Base-by-base conservation (phyloP, 2,888 invertebrate species). In the Sesamia inferens region DNA sequence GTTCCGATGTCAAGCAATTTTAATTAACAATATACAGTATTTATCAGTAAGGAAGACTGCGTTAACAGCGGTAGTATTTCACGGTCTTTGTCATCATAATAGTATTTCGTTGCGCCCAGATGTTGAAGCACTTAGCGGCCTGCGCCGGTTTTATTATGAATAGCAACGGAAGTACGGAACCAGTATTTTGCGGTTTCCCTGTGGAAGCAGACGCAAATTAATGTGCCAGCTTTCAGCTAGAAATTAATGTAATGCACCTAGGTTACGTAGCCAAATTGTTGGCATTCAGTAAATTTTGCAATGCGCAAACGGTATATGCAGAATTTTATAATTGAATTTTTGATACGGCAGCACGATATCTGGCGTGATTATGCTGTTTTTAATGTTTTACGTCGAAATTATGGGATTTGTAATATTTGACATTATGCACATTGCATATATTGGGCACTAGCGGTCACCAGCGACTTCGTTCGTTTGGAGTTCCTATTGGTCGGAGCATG, bases 231-330 rank as follows among this genome's bases (percentile, higher is more conserved):
- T 95, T 94, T 95, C 94, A 94, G 94, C 95, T 94, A 89, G 92
- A 94, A 94, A 95, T 95, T 95, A 96, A 95, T 96, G 95, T 95
- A 95, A 96, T 95, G 95, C 94, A 95, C 95, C 94, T 91, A 93
- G 93, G 94, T 93, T 93, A 94, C 93, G 92, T 90, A 90, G 94
- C 93, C 93, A 93, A 94, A 94, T 93, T 94, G 95, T 93, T 92
- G 91, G 93, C 92, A 90, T 93, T 93, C 93, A 92, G 91, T 92
- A 92, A 93, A 94, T 94, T 93, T 92, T 90, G 89, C 87, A 88
- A 87, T 87, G 85, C 85, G 85, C 87, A 86, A 87, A 87, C 83
- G 81, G 88, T 68, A 79, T 82, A 88, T 85, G 78, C 88, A 86
- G 78, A 89, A 92, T 92, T 92, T 92, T 91, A 90, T 94, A 94